These are phyloP conservation scores for Nasua narica DNA, from an alignment of 2,797 vertebrate species.

Conservation along the genomic window DNA sequence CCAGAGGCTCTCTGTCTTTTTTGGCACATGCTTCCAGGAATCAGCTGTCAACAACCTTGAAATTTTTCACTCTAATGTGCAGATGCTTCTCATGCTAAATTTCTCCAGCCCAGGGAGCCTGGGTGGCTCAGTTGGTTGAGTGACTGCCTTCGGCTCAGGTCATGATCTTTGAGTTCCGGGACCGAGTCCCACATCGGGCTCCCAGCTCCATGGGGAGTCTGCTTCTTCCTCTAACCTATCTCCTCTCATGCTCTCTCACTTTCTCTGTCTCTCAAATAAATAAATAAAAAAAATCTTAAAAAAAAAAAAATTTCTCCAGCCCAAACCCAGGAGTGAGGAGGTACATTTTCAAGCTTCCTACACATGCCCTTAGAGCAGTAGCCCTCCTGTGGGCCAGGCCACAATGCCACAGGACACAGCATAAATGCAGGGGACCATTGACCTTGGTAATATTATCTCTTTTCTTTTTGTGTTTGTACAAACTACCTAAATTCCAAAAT, in stretches of 20 bases:
- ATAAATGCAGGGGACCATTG: neutral
- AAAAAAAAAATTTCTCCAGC: neutral
- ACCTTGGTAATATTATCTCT: neutral
- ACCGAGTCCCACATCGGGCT: too few species aligned
- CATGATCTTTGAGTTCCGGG: too few species aligned
- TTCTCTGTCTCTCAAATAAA: too few species aligned
- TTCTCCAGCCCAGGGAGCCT: slow-evolving; percentile 33
- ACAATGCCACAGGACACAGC: neutral
- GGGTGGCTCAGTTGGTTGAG: too few species aligned
- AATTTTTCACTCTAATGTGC: neutral
- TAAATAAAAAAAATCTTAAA: too few species aligned
- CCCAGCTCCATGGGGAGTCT: too few species aligned
- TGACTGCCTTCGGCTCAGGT: too few species aligned
- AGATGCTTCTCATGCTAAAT: neutral
- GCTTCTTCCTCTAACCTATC: too few species aligned
- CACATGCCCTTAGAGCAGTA: neutral
- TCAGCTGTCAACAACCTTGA: neutral
- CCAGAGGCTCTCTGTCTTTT: neutral
- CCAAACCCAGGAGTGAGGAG: neutral
- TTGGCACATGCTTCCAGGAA: neutral
- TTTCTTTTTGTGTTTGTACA: slow-evolving; percentile 13
- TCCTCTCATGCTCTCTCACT: too few species aligned
- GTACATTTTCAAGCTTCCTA: slow-evolving; percentile 17
- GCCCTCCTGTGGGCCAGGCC: neutral
- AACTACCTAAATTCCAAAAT: slow-evolving; percentile 9